These are phyloP conservation scores for Pogonocichla stellata DNA, from an alignment of 2,113 vertebrate species.

Conservation along the genomic window DNA sequence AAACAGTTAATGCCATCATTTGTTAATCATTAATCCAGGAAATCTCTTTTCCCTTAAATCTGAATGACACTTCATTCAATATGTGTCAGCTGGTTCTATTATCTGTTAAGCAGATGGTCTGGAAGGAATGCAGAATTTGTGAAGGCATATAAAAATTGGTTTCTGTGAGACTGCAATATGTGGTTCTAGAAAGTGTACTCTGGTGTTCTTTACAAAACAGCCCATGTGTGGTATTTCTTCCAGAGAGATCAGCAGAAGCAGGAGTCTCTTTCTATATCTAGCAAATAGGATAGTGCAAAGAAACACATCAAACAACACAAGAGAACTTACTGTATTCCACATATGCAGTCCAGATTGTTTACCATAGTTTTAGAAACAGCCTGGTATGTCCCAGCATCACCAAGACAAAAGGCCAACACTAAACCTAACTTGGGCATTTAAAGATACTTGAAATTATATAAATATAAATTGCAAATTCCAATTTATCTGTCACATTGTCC, in stretches of 20 bases:
- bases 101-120: background rate
- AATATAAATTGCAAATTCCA: background rate
- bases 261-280: background rate
- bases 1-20: background rate
- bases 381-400: background rate
- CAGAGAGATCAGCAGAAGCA: background rate
- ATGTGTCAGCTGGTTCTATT: background rate
- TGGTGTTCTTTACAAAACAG: background rate
- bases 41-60: conserved; percentile 11
- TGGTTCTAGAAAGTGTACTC: background rate
- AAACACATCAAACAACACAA: background rate
- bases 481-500: background rate
- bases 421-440: background rate
- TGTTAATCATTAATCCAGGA: conserved; percentile 2
- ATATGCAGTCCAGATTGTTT: background rate
- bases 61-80: background rate
- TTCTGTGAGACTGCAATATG: background rate
- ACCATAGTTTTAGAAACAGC: background rate
- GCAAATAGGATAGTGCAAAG: background rate
- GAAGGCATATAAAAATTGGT: background rate
- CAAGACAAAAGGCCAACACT: background rate
- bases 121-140: background rate
- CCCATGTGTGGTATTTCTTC: background rate
- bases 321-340: background rate
- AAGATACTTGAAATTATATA: background rate